Conservation (phyloP, 1,140 invertebrate genomes). For the Dryas iulia region DNA sequence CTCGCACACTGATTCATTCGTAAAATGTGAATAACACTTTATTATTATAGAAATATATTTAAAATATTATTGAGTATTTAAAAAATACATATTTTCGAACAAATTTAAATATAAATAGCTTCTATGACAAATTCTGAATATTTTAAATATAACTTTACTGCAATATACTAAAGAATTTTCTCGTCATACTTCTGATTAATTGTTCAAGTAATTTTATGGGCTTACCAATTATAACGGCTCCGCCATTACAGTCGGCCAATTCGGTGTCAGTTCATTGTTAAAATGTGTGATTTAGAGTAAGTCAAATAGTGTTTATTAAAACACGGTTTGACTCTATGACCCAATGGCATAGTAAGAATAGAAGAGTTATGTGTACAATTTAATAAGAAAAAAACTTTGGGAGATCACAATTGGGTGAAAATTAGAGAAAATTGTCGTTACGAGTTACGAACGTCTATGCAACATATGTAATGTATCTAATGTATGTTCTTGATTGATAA, state of each 20-base stretch:
- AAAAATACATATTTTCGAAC: neutral
- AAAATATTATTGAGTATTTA: no score
- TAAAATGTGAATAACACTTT: neutral
- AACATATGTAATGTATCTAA: no score
- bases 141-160: neutral
- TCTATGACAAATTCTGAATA: neutral
- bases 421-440: no score
- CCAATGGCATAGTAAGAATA: no score
- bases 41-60: neutral
- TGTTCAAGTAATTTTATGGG: slow-evolving; percentile 36
- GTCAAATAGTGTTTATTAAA: neutral
- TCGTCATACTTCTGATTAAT: slow-evolving; percentile 28
- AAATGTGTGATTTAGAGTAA: neutral
- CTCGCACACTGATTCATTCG: no score
- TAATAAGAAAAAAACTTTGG: no score
- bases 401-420: no score
- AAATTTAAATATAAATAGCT: neutral
- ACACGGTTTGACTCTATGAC: neutral
- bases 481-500: no score
- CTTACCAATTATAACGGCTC: slow-evolving; percentile 35
- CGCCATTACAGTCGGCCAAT: slow-evolving; percentile 16
- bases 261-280: slow-evolving; percentile 17
- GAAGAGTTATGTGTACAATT: no score
- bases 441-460: no score
- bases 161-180: slow-evolving; percentile 13